phyloP scores from a whole-genome alignment of 2,888 invertebrate species.

The Noctua janthe region DNA sequence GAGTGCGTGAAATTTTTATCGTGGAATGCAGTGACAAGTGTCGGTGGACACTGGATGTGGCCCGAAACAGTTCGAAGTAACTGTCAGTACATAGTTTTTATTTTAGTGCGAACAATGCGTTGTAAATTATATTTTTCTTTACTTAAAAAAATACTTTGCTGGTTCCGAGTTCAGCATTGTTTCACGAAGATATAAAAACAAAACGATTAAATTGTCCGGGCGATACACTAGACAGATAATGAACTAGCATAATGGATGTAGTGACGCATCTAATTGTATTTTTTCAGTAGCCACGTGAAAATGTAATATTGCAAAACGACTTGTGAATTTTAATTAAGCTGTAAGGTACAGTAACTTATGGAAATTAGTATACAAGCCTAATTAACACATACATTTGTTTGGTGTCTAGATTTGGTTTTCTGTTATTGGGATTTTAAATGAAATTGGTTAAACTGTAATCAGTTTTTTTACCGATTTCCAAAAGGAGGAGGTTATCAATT shows the following conservation, averaged over 20 bases:
- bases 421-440: background rate
- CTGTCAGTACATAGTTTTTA: slow-evolving; percentile 72
- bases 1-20: slow-evolving; percentile 42
- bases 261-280: slow-evolving; percentile 64
- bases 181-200: slow-evolving; percentile 70
- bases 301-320: slow-evolving; percentile 17
- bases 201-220: slow-evolving; percentile 71
- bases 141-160: slow-evolving; percentile 53
- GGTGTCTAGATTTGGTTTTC: background rate
- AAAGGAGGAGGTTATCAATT: too few relatives aligned
- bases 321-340: slow-evolving; percentile 18
- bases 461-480: background rate
- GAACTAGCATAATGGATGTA: slow-evolving; percentile 63
- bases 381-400: slow-evolving; percentile 11
- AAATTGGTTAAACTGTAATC: background rate
- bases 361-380: slow-evolving; percentile 5
- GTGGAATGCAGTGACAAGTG: slow-evolving; percentile 27
- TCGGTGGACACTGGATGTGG: slow-evolving; percentile 65
- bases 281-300: slow-evolving; percentile 56
- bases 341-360: slow-evolving; percentile 21
- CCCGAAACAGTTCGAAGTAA: slow-evolving; percentile 42
- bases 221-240: slow-evolving; percentile 68
- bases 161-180: slow-evolving; percentile 66
- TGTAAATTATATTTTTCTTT: slow-evolving; percentile 66
- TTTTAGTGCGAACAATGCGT: slow-evolving; percentile 71